Evolutionary conservation across 1,140 invertebrate species (phyloP).

Genomic region (Zaprionus tsacasi): DNA sequence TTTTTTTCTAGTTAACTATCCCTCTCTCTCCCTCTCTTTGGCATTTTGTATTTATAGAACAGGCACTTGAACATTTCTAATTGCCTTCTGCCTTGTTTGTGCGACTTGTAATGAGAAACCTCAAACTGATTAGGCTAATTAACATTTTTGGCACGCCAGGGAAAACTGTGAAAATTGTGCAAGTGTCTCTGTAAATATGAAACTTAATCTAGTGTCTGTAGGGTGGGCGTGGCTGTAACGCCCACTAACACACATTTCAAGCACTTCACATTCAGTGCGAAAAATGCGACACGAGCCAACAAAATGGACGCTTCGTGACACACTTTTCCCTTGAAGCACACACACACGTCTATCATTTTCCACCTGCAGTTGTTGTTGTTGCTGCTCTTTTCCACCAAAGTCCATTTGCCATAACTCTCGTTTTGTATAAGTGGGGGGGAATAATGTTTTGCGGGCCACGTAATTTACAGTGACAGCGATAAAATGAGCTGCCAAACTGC

Average conservation of each 20-base stretch:
- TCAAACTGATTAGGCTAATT: conserved; percentile 70
- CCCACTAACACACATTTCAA: conserved; percentile 33
- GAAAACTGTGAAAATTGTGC: neutral
- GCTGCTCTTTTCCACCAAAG: conserved; percentile 17
- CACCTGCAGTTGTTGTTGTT: conserved; percentile 46
- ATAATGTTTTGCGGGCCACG: conserved; percentile 50
- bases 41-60: conserved; percentile 22
- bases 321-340: conserved; percentile 28
- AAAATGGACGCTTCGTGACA: conserved; percentile 30
- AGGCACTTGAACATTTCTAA: conserved; percentile 14
- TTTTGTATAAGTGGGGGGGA: neutral
- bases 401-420: conserved; percentile 32
- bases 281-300: conserved; percentile 39
- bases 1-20: neutral
- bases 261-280: conserved; percentile 44
- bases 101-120: neutral
- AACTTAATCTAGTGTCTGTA: conserved; percentile 38
- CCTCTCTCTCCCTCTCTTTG: neutral
- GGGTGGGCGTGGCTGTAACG: neutral
- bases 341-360: neutral
- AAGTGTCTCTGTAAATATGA: conserved; percentile 40
- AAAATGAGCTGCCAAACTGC: conserved; percentile 70
- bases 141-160: conserved; percentile 20
- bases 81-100: neutral
- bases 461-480: conserved; percentile 69